Conservation (phyloP, 1,140 invertebrate species). For the Heliconius nattereri region DNA sequence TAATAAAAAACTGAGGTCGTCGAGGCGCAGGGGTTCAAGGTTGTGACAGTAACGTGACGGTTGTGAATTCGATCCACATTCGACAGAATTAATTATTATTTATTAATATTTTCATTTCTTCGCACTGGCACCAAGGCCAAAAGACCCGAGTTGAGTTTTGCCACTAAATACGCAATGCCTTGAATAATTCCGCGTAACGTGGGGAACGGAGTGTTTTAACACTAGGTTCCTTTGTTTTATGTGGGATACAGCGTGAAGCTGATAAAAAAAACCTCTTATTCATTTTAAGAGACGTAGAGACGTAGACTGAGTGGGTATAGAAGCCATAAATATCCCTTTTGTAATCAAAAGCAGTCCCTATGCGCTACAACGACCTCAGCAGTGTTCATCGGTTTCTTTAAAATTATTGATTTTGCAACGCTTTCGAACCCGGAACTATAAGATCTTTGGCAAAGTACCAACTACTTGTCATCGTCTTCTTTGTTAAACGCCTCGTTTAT, state of each 20-base stretch:
- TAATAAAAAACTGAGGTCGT: not conserved
- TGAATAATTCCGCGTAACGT: not conserved
- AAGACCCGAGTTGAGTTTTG: not conserved
- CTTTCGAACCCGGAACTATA: slow-evolving; percentile 8
- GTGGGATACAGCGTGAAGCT: too few species aligned
- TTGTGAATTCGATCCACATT: not conserved
- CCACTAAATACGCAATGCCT: not conserved
- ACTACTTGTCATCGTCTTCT: slow-evolving; percentile 12
- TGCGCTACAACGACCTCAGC: not conserved
- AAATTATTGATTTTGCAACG: not conserved
- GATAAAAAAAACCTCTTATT: too few species aligned
- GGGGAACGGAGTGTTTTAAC: not conserved
- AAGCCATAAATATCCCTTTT: too few species aligned
- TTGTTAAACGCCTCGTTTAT: not conserved
- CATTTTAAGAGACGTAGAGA: too few species aligned
- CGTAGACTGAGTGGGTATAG: too few species aligned
- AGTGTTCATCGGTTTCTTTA: not conserved
- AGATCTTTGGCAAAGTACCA: slow-evolving; percentile 20
- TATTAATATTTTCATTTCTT: not conserved
- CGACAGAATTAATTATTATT: not conserved
- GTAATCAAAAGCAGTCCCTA: too few species aligned
- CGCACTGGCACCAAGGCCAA: not conserved
- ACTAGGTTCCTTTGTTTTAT: not conserved
- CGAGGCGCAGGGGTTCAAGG: too few species aligned
- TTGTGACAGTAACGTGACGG: not conserved